These are phyloP conservation scores for Strigops habroptila DNA, from an alignment of 2,113 vertebrate genomes.

Conservation along the genomic window DNA sequence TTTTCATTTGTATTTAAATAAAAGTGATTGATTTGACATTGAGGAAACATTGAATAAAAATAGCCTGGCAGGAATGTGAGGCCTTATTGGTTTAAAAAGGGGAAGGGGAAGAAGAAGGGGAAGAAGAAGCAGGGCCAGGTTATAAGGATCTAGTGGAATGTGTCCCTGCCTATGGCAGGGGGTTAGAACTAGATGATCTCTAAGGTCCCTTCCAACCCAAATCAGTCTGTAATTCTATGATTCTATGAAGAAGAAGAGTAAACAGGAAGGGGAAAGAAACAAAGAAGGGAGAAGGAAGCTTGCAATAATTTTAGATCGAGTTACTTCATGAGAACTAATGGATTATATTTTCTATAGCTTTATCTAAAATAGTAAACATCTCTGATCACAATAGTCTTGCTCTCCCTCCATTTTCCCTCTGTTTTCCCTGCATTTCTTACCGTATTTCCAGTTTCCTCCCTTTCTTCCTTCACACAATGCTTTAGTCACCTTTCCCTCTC, in stretches of 20 bases:
- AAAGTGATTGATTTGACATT: slow-evolving; percentile 2
- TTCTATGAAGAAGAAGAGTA: no score
- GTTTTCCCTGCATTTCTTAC: neutral
- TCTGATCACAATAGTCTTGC: accelerated
- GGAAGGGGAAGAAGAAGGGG: neutral
- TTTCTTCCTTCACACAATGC: neutral
- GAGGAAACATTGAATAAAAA: slow-evolving; percentile 13
- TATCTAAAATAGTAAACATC: neutral
- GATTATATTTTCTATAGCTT: neutral
- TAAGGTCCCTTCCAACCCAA: no score
- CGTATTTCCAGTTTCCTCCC: neutral
- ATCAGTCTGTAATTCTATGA: no score
- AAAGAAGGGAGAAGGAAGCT: neutral
- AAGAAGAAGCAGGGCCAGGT: no score
- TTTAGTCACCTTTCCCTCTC: neutral
- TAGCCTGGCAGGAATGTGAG: neutral
- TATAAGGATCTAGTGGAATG: no score
- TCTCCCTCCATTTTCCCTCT: neutral
- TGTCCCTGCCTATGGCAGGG: no score
- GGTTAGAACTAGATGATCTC: no score
- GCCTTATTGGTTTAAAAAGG: neutral
- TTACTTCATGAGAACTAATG: neutral
- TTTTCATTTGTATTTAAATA: slow-evolving; percentile 36
- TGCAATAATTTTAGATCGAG: neutral
- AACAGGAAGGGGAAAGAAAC: neutral